Percentiles rank a stretch among this genome's conserved stretches.
These are phyloP conservation scores for Aphelinus atriplicis DNA, from an alignment of 1,140 invertebrate genomes.

Conservation along the genomic window DNA sequence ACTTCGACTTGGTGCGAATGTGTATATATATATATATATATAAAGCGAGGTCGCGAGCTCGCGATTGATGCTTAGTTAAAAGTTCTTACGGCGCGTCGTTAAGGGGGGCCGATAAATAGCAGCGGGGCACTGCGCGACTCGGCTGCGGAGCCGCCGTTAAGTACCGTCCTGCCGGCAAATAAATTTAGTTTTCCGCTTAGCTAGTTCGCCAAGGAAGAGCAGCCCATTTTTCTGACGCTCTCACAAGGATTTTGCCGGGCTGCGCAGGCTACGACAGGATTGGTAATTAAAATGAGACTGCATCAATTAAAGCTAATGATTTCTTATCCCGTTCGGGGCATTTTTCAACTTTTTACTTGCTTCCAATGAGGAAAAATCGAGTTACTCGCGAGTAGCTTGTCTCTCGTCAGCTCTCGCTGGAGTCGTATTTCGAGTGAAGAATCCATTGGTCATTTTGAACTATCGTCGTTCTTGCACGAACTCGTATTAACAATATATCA, in stretches of 20 bases:
- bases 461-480: no score
- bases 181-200: conserved; percentile 14
- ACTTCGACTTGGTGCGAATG: no score
- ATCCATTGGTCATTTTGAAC: no score
- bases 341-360: neutral
- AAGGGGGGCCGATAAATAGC: conserved; percentile 48
- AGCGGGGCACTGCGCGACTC: conserved; percentile 28
- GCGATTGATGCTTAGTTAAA: conserved; percentile 40
- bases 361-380: neutral
- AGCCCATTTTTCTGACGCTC: conserved; percentile 1
- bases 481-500: no score
- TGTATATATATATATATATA: no score
- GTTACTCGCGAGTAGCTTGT: no score
- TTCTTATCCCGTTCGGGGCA: neutral
- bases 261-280: neutral
- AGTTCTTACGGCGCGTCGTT: conserved; percentile 41
- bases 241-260: neutral
- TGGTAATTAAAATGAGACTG: conserved; percentile 18
- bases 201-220: conserved; percentile 2
- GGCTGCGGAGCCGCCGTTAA: neutral
- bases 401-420: neutral
- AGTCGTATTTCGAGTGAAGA: neutral
- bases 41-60: no score
- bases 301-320: conserved; percentile 12
- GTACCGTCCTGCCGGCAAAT: neutral